Conservation (phyloP, 2,888 invertebrate genomes). For the Lymantria monacha region DNA sequence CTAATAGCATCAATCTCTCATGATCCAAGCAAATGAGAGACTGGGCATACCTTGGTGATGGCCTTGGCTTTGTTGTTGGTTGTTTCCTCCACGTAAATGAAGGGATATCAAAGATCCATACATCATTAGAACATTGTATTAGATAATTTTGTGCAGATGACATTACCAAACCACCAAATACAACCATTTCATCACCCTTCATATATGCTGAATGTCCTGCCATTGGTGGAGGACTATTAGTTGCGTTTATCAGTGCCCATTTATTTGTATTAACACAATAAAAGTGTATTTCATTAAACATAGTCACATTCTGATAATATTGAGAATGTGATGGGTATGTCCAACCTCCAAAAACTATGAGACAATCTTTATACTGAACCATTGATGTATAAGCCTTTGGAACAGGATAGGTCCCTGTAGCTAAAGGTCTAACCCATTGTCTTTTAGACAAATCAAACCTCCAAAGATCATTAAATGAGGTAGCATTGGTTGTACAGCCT, state of each 20-base stretch:
- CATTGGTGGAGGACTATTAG: slow-evolving; percentile 89
- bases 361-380: slow-evolving; percentile 91
- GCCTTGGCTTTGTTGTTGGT: slow-evolving; percentile 85
- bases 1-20: slow-evolving; percentile 89
- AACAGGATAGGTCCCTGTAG: slow-evolving; percentile 94
- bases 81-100: slow-evolving; percentile 90
- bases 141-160: slow-evolving; percentile 67
- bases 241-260: slow-evolving; percentile 87
- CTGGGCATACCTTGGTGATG: slow-evolving; percentile 94
- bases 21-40: slow-evolving; percentile 93
- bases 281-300: slow-evolving; percentile 95
- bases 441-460: slow-evolving; percentile 92
- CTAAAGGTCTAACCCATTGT: slow-evolving; percentile 91
- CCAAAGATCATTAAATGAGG: slow-evolving; percentile 99
- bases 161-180: slow-evolving; percentile 88
- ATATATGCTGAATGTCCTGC: slow-evolving; percentile 97
- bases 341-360: slow-evolving; percentile 97
- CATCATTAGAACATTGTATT: slow-evolving; percentile 87
- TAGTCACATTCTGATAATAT: slow-evolving; percentile 90
- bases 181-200: slow-evolving; percentile 90
- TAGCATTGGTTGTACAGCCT: slow-evolving; percentile 95
- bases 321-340: slow-evolving; percentile 94
- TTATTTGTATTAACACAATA: slow-evolving; percentile 91
- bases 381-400: slow-evolving; percentile 97
- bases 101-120: slow-evolving; percentile 93